A percentile compares a stretch with the other conserved stretches of the same genome.
Evolutionary conservation across 1,140 invertebrate species (phyloP).

Genomic region (Lycorma delicatula): DNA sequence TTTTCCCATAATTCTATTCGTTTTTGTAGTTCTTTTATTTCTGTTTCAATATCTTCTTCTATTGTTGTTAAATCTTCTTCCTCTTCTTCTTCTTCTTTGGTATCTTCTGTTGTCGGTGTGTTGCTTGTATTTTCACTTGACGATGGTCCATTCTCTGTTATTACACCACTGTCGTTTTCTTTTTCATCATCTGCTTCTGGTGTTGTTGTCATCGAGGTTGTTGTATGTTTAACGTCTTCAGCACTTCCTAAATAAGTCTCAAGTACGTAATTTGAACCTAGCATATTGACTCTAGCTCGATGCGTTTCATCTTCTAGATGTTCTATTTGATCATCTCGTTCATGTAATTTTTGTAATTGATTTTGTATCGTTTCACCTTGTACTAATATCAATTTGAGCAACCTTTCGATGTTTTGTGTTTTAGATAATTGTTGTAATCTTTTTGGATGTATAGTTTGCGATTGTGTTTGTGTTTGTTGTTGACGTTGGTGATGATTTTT

Average conservation of each 20-base stretch:
- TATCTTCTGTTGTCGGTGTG: slow-evolving; percentile 16
- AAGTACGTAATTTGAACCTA: slow-evolving; percentile 71
- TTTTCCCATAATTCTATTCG: slow-evolving; percentile 59
- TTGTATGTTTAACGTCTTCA: background rate
- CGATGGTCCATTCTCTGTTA: slow-evolving; percentile 11
- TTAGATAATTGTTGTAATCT: slow-evolving; percentile 23
- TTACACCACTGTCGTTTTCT: slow-evolving; percentile 19
- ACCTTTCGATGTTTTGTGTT: slow-evolving; percentile 46
- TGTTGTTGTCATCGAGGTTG: background rate
- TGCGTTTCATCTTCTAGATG: slow-evolving; percentile 68
- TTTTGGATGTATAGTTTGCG: slow-evolving; percentile 26
- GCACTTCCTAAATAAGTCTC: slow-evolving; percentile 59
- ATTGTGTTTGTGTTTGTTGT: slow-evolving; percentile 15
- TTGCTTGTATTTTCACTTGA: slow-evolving; percentile 17
- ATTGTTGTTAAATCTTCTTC: slow-evolving; percentile 19
- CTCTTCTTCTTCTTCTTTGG: slow-evolving; percentile 12
- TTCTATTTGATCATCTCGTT: slow-evolving; percentile 69
- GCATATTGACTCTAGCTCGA: slow-evolving; percentile 53
- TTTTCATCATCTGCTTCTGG: slow-evolving; percentile 12
- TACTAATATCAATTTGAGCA: slow-evolving; percentile 66
- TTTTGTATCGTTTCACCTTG: slow-evolving; percentile 72
- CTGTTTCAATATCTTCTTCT: slow-evolving; percentile 11
- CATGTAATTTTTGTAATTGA: slow-evolving; percentile 53
- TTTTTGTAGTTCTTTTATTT: slow-evolving; percentile 9
- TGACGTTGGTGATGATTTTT: slow-evolving; percentile 18